Percentiles rank a stretch among this genome's conserved stretches.
phyloP scores from a whole-genome alignment of 2,797 vertebrate species.

The Paratrypauchen microcephalus region DNA sequence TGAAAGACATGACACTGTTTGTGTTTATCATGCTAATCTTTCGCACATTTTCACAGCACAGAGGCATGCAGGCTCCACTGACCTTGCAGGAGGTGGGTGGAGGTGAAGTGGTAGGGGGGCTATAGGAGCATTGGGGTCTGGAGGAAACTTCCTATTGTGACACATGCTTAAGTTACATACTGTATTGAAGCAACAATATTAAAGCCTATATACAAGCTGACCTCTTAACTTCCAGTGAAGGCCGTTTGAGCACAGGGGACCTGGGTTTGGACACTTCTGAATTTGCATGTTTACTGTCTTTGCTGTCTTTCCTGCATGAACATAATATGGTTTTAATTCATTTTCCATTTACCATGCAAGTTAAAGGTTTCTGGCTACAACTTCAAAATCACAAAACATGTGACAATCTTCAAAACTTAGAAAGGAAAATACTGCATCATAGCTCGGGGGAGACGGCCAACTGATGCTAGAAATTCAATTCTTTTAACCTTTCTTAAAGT shows the following conservation, averaged over 20 bases:
- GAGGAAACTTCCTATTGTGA: slow-evolving; percentile 65
- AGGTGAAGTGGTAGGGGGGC: slow-evolving; percentile 74
- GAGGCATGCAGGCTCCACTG: slow-evolving; percentile 41
- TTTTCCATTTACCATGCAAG: slow-evolving; percentile 43
- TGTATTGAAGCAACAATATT: not conserved
- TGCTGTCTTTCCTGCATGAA: slow-evolving; percentile 70
- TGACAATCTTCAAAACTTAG: not conserved
- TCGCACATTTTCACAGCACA: not conserved
- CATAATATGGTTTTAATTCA: slow-evolving; percentile 41
- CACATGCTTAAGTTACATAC: slow-evolving; percentile 10
- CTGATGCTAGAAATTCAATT: not conserved
- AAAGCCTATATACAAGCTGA: slow-evolving; percentile 50
- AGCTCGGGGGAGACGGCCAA: not conserved
- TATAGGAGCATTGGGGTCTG: slow-evolving; percentile 68
- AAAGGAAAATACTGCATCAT: not conserved
- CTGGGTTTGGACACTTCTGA: slow-evolving; percentile 17
- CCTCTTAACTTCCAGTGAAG: slow-evolving; percentile 70
- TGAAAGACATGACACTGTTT: slow-evolving; percentile 48
- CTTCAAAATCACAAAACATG: not conserved
- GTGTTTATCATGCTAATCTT: not conserved
- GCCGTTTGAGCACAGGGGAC: slow-evolving; percentile 53
- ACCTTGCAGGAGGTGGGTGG: slow-evolving; percentile 76
- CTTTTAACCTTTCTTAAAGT: not conserved
- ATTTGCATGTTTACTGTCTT: slow-evolving; percentile 54
- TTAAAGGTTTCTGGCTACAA: not conserved